Evolutionary conservation across 2,888 invertebrate genomes (phyloP), one percentile per base, ranked within the genome.

Genomic region (Drosophila testacea): DNA sequence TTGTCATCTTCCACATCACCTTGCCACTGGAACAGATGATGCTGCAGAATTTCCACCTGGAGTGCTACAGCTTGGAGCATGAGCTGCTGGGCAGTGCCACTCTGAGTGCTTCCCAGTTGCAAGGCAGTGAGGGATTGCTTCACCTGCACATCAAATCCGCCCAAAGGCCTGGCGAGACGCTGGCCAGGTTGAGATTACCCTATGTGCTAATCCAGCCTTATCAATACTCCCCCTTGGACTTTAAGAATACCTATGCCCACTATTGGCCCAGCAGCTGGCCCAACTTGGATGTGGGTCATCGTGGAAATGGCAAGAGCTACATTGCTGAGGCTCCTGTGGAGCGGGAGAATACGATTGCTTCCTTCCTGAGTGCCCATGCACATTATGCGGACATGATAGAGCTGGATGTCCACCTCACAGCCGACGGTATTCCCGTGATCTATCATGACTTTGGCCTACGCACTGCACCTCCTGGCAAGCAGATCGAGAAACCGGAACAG

Each of bases 361-460:
- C 99, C 11, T 94, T 99, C 88, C 96, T 97, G 92, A 95, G 96
- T 77, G 99, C 99, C 71, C 96, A 97, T 65, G 95, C 95, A 65
- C 96, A 97, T 92, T 98, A 98, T 74, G 99, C 99, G 68, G 99
- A 99, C 91, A 96, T 97, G 94, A 96, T 99, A 50, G 99, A 99
- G 93, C 97, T 99, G 93, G 99, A 99, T 94, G 99, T 99, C 44
- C 99, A 99, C 91, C 94, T 99, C 73, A 98, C 98, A 73, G 98
- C 98, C 93, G 99, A 99, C 93, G 94, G 96, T 91, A 94, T 98
- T 81, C 98, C 98, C 13, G 97, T 99, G 66, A 96, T 99, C 86
- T 99, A 98, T 93, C 99, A 99, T 92, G 99, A 99, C 93, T 99
- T 97, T 93, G 91, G 91, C 0, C 73, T 92, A 51, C 95, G 97